Evolutionary conservation across 2,888 invertebrate species (phyloP), one percentile per base, ranked within the genome.

Genomic region (Caenorhabditis panamensis): DNA sequence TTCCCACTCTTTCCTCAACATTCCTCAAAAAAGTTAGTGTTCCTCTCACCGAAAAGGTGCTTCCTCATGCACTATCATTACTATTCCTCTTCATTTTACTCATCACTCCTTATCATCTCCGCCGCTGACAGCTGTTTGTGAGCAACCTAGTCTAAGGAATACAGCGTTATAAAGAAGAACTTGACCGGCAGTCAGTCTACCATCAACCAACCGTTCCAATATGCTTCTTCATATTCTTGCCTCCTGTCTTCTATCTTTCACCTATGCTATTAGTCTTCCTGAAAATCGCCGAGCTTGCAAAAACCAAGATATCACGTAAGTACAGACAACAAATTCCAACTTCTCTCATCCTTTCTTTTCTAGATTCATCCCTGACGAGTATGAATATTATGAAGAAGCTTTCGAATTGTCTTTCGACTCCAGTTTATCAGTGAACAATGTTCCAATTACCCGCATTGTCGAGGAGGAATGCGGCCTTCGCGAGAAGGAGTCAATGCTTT

Each of bases 381-480:
- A 11, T 1, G 49, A 59, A 6, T 59, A 36, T 18, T 51, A 51
- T 8, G 58, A 59, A 28, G 59, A 66, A 37, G 59, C 37, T 1
- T 8, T 73, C 4, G 64, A 66, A 22, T 37, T 73, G 5, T 36
- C 28, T 2, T 59, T 73, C 26, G 63, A 73, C 22, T 66, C 73
- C 3, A 49, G 59, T 20, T 18, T 56, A 18, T 49, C 26, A 5
- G 24, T 66, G 6, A 73, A 73, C 22, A 22, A 59, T 28, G 36
- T 51, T 9, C 49, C 59, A 4, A 41, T 66, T 13, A 66, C 64
- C 13, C 31, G 53, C 13, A 73, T 73, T 5, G 20, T 73, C n/a
- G 59, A 36, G 37, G 73, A 73, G 11, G 73, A 73, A 16, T 73
- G 73, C 22, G 73, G 37, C 3, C 11, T 51, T 16, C 36, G 18